Percentiles rank a stretch among this genome's conserved stretches.
Conservation (phyloP, 2,113 vertebrate species). For the Paramisgurnus dabryanus region DNA sequence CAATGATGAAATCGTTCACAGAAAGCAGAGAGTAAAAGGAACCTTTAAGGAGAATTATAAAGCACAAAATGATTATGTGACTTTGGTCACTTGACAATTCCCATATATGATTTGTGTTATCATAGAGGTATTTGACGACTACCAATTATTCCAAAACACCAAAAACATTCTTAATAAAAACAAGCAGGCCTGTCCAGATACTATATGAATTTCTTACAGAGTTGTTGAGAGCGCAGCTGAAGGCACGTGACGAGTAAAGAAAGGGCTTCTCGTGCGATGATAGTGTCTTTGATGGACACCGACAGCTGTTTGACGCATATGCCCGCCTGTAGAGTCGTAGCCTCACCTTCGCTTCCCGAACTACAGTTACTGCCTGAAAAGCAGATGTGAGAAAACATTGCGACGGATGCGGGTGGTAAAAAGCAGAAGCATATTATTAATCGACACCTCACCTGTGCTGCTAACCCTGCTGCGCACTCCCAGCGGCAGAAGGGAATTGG, state of each 20-base stretch:
- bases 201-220: conserved; percentile 75
- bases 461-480: conserved; percentile 93
- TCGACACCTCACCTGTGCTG: conserved; percentile 86
- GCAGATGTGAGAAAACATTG: conserved; percentile 30
- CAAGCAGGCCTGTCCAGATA: neutral
- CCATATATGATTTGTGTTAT: too few species aligned
- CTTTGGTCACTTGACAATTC: too few species aligned
- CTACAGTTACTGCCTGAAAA: conserved; percentile 94
- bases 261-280: conserved; percentile 94
- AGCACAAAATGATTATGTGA: neutral
- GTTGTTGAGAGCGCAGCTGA: conserved; percentile 93
- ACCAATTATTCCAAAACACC: too few species aligned
- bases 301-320: conserved; percentile 94
- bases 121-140: too few species aligned
- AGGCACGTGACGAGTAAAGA: conserved; percentile 96
- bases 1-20: conserved; percentile 96
- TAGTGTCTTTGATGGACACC: conserved; percentile 93
- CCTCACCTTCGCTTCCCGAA: conserved; percentile 93
- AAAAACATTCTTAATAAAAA: too few species aligned
- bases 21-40: conserved; percentile 95
- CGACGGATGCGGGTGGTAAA: conserved; percentile 17
- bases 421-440: neutral
- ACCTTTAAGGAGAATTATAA: conserved; percentile 69
- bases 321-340: conserved; percentile 87
- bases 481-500: conserved; percentile 83